A percentile compares a stretch with the other conserved stretches of the same genome.
Conservation (phyloP, 2,113 vertebrate species). For the Prionailurus viverrinus region DNA sequence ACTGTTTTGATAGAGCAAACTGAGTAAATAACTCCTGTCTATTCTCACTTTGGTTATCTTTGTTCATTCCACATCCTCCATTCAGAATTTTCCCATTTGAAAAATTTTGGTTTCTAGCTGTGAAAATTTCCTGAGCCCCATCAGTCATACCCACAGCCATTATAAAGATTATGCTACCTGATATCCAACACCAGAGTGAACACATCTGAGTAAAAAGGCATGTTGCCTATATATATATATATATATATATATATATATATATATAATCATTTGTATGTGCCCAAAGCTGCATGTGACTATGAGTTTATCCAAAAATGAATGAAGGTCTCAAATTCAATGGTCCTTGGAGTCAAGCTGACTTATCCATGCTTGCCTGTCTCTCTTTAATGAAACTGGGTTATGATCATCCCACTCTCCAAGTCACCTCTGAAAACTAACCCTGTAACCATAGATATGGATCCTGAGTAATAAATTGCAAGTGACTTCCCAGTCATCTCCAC, state of each 20-base stretch:
- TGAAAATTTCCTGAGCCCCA: neutral
- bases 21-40: neutral
- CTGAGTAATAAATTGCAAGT: neutral
- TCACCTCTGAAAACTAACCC: neutral
- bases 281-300: neutral
- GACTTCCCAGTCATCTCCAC: neutral
- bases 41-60: neutral
- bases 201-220: neutral
- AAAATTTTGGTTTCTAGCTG: neutral
- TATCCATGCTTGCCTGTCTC: neutral
- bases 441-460: neutral
- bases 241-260: neutral
- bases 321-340: neutral
- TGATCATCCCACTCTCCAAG: neutral
- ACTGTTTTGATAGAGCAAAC: neutral
- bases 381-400: neutral
- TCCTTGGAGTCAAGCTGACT: neutral
- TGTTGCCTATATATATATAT: neutral
- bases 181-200: neutral
- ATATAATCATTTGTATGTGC: neutral
- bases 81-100: neutral
- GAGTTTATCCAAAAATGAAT: neutral
- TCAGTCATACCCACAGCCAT: neutral
- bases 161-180: neutral
- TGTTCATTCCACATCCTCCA: neutral